Percentiles rank a stretch among this genome's conserved stretches.
These are phyloP conservation scores for Vanessa cardui DNA, from an alignment of 2,888 invertebrate species.

Conservation along the genomic window DNA sequence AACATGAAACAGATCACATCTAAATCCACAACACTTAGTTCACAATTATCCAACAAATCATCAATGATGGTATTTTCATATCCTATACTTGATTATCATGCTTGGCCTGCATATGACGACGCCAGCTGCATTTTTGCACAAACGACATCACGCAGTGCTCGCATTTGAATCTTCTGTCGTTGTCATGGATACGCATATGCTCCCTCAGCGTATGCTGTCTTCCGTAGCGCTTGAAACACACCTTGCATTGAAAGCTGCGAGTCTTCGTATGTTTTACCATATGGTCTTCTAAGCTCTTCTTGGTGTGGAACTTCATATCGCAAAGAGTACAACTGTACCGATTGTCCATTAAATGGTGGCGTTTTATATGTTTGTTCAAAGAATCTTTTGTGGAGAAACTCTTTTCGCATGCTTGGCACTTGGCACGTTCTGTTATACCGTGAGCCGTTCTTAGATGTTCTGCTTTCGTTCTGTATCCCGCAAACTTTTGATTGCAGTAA, in stretches of 20 bases:
- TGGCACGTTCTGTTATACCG: conserved; percentile 34
- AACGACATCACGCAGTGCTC: conserved; percentile 46
- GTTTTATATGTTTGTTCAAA: conserved; percentile 40
- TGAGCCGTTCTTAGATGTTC: conserved; percentile 45
- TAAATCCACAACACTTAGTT: too few relatives aligned
- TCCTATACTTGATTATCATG: conserved; percentile 42
- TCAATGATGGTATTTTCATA: too few relatives aligned
- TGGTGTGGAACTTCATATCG: conserved; percentile 56
- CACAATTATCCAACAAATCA: too few relatives aligned
- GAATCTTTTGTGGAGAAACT: conserved; percentile 40
- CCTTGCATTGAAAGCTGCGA: conserved; percentile 59
- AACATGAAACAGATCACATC: too few relatives aligned
- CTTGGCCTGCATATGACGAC: conserved; percentile 47
- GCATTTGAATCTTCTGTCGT: conserved; percentile 46
- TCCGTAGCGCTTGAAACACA: conserved; percentile 54
- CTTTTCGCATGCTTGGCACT: conserved; percentile 47
- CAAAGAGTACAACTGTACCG: conserved; percentile 44
- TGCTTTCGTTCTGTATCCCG: conserved; percentile 40
- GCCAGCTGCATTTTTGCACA: conserved; percentile 48
- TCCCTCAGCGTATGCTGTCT: conserved; percentile 44
- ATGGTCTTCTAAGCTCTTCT: conserved; percentile 58
- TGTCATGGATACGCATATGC: conserved; percentile 47
- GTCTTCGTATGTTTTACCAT: conserved; percentile 61
- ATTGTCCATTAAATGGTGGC: conserved; percentile 44
- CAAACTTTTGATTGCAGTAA: conserved; percentile 42